These are phyloP conservation scores for Dysdera silvatica DNA, from an alignment of 1,140 invertebrate species.

Conservation along the genomic window DNA sequence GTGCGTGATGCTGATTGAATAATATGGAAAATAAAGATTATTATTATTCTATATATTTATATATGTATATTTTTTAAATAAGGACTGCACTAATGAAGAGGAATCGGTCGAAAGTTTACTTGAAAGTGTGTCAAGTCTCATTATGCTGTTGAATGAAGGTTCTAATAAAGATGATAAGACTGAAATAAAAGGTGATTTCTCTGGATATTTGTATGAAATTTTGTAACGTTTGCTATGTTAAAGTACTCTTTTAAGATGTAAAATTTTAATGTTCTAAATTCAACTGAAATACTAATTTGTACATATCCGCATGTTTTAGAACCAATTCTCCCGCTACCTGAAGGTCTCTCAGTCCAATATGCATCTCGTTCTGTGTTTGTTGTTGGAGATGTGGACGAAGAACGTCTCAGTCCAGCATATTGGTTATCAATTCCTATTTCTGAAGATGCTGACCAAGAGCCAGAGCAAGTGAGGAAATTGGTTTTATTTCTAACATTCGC, in stretches of 20 bases:
- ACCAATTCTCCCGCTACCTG: constrained; percentile 56
- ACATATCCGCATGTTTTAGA: constrained; percentile 45
- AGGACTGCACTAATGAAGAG: constrained; percentile 36
- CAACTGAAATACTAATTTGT: not conserved
- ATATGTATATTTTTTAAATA: too few species aligned
- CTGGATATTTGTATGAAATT: too few species aligned
- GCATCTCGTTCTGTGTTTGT: constrained; percentile 59
- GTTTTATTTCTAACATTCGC: not conserved
- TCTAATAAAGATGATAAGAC: constrained; percentile 31
- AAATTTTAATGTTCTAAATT: not conserved
- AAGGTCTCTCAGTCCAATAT: constrained; percentile 67
- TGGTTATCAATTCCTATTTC: constrained; percentile 55
- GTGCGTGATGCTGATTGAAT: too few species aligned
- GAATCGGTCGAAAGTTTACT: constrained; percentile 32
- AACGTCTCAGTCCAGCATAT: constrained; percentile 58
- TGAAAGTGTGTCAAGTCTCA: constrained; percentile 39
- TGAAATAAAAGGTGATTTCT: constrained; percentile 29
- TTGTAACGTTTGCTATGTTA: not conserved
- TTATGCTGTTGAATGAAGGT: constrained; percentile 38
- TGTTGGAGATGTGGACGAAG: constrained; percentile 55
- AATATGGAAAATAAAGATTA: too few species aligned
- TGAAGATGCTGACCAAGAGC: constrained; percentile 45
- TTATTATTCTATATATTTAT: too few species aligned
- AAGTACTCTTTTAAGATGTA: not conserved
- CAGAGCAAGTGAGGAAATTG: constrained; percentile 37